A percentile compares a stretch with the other conserved stretches of the same genome.
phyloP scores from a whole-genome alignment of 2,797 vertebrate genomes.

The Steatocranus sp. region DNA sequence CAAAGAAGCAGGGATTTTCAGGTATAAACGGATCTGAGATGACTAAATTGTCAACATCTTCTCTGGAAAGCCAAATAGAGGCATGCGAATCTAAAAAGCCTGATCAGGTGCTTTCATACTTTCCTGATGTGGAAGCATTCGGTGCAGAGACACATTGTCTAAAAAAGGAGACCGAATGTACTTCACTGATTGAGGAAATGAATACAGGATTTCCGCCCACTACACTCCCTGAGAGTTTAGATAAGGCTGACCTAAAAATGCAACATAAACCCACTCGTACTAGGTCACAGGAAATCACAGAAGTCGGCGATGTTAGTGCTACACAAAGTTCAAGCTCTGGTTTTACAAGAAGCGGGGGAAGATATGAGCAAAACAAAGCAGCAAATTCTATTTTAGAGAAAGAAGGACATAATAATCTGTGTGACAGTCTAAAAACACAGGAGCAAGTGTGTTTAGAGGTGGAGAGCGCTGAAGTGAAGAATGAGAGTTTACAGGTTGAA shows the following conservation, averaged over 20 bases:
- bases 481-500: slow-evolving; percentile 8
- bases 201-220: slow-evolving; percentile 33
- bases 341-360: not conserved
- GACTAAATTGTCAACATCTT: slow-evolving; percentile 24
- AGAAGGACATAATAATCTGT: not conserved
- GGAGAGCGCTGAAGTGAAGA: not conserved
- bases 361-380: not conserved
- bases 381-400: not conserved
- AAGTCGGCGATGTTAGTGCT: not conserved
- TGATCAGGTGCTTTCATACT: slow-evolving; percentile 10
- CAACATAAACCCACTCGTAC: not conserved
- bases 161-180: slow-evolving; percentile 19
- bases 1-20: not conserved
- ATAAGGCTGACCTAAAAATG: slow-evolving; percentile 39
- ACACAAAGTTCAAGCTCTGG: not conserved
- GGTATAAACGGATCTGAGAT: slow-evolving; percentile 33
- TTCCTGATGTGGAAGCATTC: not conserved
- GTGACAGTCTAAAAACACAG: slow-evolving; percentile 7
- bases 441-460: not conserved
- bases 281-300: slow-evolving; percentile 11
- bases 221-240: slow-evolving; percentile 12
- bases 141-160: not conserved
- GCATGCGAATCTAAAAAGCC: slow-evolving; percentile 9
- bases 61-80: slow-evolving; percentile 37
- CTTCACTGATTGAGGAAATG: slow-evolving; percentile 24